Conservation (phyloP, 2,888 invertebrate genomes). For the Psylliodes chrysocephalus region DNA sequence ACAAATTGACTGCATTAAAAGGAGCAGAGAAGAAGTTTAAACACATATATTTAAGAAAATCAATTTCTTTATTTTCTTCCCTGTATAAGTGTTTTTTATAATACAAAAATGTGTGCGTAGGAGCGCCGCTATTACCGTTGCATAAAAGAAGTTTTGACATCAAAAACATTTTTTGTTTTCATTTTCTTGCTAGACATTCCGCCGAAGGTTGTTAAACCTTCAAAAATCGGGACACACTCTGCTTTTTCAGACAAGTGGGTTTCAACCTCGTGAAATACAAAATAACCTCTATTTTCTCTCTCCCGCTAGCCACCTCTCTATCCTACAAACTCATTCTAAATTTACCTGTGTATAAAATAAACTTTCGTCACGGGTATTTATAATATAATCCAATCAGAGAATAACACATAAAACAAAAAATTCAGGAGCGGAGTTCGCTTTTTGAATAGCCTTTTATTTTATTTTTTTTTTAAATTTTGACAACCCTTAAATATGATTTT, state of each 20-base stretch:
- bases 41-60: no score
- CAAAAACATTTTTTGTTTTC: neutral
- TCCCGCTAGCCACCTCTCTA: neutral
- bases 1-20: no score
- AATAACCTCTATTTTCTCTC: slow-evolving; percentile 7
- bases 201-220: slow-evolving; percentile 29
- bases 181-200: slow-evolving; percentile 5
- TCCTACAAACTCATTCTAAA: slow-evolving; percentile 22
- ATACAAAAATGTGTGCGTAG: no score
- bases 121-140: no score
- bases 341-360: slow-evolving; percentile 32
- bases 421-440: neutral
- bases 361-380: slow-evolving; percentile 27
- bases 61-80: no score
- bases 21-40: no score
- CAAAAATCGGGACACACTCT: slow-evolving; percentile 24
- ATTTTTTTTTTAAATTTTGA: no score
- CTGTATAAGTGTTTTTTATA: no score
- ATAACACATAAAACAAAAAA: neutral
- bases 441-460: no score
- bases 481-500: no score
- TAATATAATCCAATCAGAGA: slow-evolving; percentile 10
- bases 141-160: neutral
- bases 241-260: slow-evolving; percentile 28
- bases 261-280: slow-evolving; percentile 25